A percentile compares a stretch with the other conserved stretches of the same genome.
These are phyloP conservation scores for Calameuta pallipes DNA, from an alignment of 2,888 invertebrate genomes.

Conservation along the genomic window DNA sequence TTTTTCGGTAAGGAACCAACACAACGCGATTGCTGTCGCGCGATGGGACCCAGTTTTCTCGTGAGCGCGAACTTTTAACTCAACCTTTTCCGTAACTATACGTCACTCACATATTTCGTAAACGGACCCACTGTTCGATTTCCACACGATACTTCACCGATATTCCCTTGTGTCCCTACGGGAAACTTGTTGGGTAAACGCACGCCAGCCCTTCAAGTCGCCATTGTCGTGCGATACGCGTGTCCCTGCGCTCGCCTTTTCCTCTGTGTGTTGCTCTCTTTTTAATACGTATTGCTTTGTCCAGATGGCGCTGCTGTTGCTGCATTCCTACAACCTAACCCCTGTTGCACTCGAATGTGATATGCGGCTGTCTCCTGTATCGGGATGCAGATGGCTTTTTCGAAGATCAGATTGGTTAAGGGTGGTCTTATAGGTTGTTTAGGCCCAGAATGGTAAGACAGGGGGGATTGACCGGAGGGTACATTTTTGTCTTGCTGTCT, in stretches of 20 bases:
- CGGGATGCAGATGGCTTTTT: not conserved
- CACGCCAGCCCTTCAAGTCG: conserved; percentile 56
- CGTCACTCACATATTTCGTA: conserved; percentile 41
- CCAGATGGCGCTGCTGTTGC: conserved; percentile 40
- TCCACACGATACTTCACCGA: not conserved
- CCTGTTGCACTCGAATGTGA: not conserved
- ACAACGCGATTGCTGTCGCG: conserved; percentile 27
- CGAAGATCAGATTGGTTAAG: not conserved
- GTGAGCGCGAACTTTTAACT: conserved; percentile 15
- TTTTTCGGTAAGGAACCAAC: conserved; percentile 41
- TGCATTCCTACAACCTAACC: not conserved
- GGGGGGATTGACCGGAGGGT: not conserved
- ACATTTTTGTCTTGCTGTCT: not conserved
- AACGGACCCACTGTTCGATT: not conserved
- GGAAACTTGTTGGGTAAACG: conserved; percentile 40
- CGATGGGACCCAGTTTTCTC: not conserved
- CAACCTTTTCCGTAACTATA: conserved; percentile 11
- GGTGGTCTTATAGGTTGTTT: not conserved
- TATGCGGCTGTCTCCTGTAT: not conserved
- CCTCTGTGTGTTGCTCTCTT: conserved; percentile 15
- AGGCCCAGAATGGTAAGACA: not conserved
- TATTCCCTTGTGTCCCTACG: conserved; percentile 23
- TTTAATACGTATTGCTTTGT: not conserved
- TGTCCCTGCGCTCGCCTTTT: conserved; percentile 43
- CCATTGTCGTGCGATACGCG: conserved; percentile 57